Percentiles rank a stretch among this genome's conserved stretches.
These are phyloP conservation scores for Rhamnusium bicolor DNA, from an alignment of 2,888 invertebrate genomes.

Conservation along the genomic window DNA sequence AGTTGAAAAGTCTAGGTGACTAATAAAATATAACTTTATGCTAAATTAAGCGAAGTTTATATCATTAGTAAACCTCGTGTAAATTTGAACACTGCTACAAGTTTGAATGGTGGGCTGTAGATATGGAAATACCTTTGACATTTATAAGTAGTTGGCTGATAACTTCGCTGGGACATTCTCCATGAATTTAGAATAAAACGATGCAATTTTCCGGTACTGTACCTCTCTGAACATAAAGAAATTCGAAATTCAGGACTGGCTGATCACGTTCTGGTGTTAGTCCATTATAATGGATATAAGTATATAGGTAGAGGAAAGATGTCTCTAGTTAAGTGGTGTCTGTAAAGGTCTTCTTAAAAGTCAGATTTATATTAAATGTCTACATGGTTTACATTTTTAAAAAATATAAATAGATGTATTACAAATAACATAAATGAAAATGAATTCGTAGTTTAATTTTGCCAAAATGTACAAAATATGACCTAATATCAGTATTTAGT, in stretches of 20 bases:
- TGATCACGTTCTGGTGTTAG: slow-evolving; percentile 30
- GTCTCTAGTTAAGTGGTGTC: background rate
- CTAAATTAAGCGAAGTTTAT: background rate
- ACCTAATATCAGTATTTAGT: too few species aligned
- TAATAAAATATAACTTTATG: too few species aligned
- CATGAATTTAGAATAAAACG: slow-evolving; percentile 21
- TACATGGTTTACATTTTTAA: too few species aligned
- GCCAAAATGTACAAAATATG: too few species aligned
- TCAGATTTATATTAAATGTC: too few species aligned
- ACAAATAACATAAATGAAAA: too few species aligned
- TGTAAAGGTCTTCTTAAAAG: background rate
- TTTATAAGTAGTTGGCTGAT: slow-evolving; percentile 23
- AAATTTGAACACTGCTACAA: background rate
- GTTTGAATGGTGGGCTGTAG: slow-evolving; percentile 8
- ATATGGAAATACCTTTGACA: slow-evolving; percentile 20
- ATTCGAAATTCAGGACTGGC: slow-evolving; percentile 23
- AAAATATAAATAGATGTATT: too few species aligned
- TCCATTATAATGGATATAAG: slow-evolving; percentile 6
- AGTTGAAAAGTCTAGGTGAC: too few species aligned
- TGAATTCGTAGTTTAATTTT: too few species aligned
- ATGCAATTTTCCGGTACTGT: slow-evolving; percentile 27
- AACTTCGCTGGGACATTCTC: slow-evolving; percentile 15
- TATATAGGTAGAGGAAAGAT: background rate
- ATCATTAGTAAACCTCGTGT: background rate
- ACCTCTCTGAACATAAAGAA: slow-evolving; percentile 14